phyloP scores from a whole-genome alignment of 2,797 vertebrate species.

The Acipenser oxyrinchus region DNA sequence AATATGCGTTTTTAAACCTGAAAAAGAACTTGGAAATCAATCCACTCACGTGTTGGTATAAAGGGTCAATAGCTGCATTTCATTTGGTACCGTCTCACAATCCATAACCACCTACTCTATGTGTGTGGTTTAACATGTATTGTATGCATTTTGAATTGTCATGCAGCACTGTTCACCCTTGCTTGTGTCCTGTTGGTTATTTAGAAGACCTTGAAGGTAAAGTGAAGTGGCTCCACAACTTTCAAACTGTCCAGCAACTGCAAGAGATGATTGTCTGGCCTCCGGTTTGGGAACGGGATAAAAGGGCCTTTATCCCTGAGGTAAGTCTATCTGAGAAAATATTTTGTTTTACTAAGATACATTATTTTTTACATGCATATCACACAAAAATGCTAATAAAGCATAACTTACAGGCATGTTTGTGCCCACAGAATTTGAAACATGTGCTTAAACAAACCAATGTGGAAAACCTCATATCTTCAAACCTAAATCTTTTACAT shows the following conservation, averaged over 20 bases:
- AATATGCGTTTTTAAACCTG: too few species aligned
- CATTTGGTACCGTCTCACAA: too few species aligned
- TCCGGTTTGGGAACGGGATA: constrained; percentile 81
- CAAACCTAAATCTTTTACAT: constrained; percentile 66
- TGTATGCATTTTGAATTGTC: too few species aligned
- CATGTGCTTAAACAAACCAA: constrained; percentile 72
- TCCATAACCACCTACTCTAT: too few species aligned
- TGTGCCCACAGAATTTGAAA: constrained; percentile 65
- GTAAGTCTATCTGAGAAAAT: constrained; percentile 37
- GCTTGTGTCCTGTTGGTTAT: constrained; percentile 25
- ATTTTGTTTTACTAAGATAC: too few species aligned
- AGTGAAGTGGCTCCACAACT: constrained; percentile 88
- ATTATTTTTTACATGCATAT: too few species aligned
- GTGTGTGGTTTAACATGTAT: too few species aligned
- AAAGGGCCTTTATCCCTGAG: constrained; percentile 79
- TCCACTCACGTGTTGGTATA: too few species aligned
- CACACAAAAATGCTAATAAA: too few species aligned
- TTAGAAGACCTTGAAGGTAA: constrained; percentile 85
- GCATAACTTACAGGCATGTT: constrained; percentile 2
- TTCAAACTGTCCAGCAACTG: constrained; percentile 79
- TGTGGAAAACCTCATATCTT: constrained; percentile 73
- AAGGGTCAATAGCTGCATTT: too few species aligned
- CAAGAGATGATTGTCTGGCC: constrained; percentile 82
- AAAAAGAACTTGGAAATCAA: too few species aligned
- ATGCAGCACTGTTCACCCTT: too few species aligned